These are phyloP conservation scores for Cinara cedri DNA, from an alignment of 2,888 invertebrate species.

Conservation along the genomic window DNA sequence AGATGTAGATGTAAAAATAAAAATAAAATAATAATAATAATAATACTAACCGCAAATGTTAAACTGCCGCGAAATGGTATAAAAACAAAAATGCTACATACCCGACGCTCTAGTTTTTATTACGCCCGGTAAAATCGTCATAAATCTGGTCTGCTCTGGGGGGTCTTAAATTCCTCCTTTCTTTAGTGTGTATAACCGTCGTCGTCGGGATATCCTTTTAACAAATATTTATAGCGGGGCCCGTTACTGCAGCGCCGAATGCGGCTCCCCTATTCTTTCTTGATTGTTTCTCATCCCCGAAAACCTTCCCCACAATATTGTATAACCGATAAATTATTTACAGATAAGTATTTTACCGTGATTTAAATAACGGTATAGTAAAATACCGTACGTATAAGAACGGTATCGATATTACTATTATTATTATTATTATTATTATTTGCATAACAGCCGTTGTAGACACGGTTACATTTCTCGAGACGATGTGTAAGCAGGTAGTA, in stretches of 20 bases:
- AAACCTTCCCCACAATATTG: too few species aligned
- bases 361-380: too few species aligned
- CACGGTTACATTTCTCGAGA: too few species aligned
- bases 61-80: slow-evolving; percentile 25
- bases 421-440: too few species aligned
- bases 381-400: too few species aligned
- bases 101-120: slow-evolving; percentile 32
- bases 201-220: slow-evolving; percentile 34
- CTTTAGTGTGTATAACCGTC: slow-evolving; percentile 1
- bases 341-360: too few species aligned
- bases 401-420: too few species aligned
- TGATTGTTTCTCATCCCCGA: background rate
- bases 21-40: background rate
- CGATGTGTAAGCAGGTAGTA: too few species aligned
- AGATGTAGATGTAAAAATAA: background rate
- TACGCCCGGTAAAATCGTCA: slow-evolving; percentile 49
- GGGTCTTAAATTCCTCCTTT: slow-evolving; percentile 51
- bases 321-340: too few species aligned
- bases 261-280: background rate
- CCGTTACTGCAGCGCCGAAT: background rate
- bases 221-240: slow-evolving; percentile 54
- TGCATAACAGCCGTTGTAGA: too few species aligned
- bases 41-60: slow-evolving; percentile 34
- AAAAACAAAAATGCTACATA: slow-evolving; percentile 28
- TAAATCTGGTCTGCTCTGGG: slow-evolving; percentile 52